A percentile compares a stretch with the other conserved stretches of the same genome.
Conservation (phyloP, 2,888 invertebrate species). For the Pammene fasciana region DNA sequence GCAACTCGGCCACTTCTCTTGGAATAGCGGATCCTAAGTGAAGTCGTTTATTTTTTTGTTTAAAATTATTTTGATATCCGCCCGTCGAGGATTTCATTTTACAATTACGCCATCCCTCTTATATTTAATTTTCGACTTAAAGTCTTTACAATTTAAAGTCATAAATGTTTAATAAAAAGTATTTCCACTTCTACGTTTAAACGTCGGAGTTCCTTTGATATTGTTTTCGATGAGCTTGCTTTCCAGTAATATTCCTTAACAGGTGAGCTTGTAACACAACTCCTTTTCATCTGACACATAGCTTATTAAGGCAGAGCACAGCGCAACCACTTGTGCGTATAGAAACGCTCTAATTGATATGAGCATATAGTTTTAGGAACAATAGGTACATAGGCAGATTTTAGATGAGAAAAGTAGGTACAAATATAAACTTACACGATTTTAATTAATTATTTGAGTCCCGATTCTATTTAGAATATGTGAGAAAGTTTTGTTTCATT, state of each 20-base stretch:
- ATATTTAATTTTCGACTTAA: background rate
- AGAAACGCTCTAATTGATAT: background rate
- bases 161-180: conserved; percentile 11
- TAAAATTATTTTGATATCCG: too few species aligned
- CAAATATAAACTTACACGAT: too few species aligned
- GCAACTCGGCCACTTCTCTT: too few species aligned
- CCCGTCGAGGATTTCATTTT: too few species aligned
- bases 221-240: background rate
- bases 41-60: too few species aligned
- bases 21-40: too few species aligned
- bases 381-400: too few species aligned
- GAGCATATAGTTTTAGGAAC: background rate
- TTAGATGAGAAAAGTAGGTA: too few species aligned
- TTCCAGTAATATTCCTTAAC: conserved; percentile 17
- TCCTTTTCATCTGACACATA: conserved; percentile 8
- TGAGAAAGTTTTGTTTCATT: too few species aligned
- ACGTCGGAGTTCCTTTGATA: background rate
- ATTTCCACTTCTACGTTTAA: background rate
- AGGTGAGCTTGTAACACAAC: conserved; percentile 18
- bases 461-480: too few species aligned
- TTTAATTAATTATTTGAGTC: too few species aligned
- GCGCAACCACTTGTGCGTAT: background rate
- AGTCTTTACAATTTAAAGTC: background rate
- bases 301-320: background rate
- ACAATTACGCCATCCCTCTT: background rate